Conservation (phyloP, 2,888 invertebrate species). For the Willowsia nigromaculata region DNA sequence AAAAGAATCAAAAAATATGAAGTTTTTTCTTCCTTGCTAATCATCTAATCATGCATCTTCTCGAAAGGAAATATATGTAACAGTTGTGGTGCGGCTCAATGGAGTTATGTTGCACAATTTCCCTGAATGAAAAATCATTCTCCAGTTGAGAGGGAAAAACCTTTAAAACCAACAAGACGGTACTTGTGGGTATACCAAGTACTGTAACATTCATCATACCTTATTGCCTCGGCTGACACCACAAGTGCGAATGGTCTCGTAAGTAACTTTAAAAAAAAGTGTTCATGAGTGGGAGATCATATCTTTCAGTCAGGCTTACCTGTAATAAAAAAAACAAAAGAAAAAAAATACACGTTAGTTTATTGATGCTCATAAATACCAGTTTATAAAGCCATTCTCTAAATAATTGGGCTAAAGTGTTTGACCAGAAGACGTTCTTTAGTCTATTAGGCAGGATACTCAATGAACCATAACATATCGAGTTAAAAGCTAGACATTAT, state of each 20-base stretch:
- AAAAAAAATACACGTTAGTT: background rate
- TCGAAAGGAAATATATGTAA: slow-evolving; percentile 28
- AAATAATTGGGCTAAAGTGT: background rate
- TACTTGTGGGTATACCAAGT: no score
- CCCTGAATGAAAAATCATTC: slow-evolving; percentile 1
- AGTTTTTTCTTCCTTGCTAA: background rate
- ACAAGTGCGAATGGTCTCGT: background rate
- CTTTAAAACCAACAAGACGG: background rate
- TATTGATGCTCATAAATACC: background rate
- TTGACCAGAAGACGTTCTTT: background rate
- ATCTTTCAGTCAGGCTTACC: slow-evolving; percentile 35
- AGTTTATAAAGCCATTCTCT: background rate
- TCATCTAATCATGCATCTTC: background rate
- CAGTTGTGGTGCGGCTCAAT: slow-evolving; percentile 50
- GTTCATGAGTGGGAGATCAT: background rate
- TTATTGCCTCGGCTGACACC: background rate
- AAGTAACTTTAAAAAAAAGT: background rate
- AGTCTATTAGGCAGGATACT: background rate
- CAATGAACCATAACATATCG: background rate
- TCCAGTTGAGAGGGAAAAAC: background rate
- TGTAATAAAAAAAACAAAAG: slow-evolving; percentile 46
- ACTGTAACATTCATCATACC: background rate
- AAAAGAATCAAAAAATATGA: no score
- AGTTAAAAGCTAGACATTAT: background rate
- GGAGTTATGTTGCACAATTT: background rate